Base-by-base conservation (phyloP, 2,888 invertebrate species). In the Asteroscopus sphinx region DNA sequence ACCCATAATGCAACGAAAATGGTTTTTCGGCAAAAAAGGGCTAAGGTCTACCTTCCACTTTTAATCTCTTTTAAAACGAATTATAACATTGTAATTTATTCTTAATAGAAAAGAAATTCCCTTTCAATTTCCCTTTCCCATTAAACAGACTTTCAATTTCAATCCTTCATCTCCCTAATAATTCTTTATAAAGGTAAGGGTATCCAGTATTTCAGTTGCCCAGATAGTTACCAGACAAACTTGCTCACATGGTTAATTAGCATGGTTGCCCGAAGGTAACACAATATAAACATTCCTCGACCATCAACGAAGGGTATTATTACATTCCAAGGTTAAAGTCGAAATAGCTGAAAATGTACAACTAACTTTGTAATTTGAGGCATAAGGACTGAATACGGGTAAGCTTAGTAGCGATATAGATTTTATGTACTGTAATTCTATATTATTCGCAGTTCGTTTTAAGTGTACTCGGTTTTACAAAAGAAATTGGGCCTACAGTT, bases 51-150 rank as follows among this genome's bases (percentile, higher is more conserved):
- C 32, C 3, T 33, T 48, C 52, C 44, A 28, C 51, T 44, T 59
- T 33, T n/a, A 41, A 68, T 51, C 32, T 48, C 44, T 48, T 68
- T 35, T 39, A 8, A 49, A 68, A 41, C 36, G 63, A 64, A 56
- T 57, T 66, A 51, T 37, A 65, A 41, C 44, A 56, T 51, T 47
- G 46, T 57, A 69, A 69, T 69, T 70, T 51, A 64, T 64, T 57
- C 42, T 28, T 64, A 64, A 69, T 44, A 56, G 70, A 49, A 69
- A 56, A 56, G 70, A 49, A 69, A 56, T 51, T 51, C 70, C 65
- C 26, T 66, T 66, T 69, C 66, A 66, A 66, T 66, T 66, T 69
- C 56, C 56, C 37, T 37, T 56, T 42, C 11, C 55, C 55, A 45
- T 55, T 45, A 36, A 65, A 40, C 32, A 39, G 25, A 51, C 32